Evolutionary conservation across 1,140 invertebrate genomes (phyloP).

Genomic region (Drosophila orosa): DNA sequence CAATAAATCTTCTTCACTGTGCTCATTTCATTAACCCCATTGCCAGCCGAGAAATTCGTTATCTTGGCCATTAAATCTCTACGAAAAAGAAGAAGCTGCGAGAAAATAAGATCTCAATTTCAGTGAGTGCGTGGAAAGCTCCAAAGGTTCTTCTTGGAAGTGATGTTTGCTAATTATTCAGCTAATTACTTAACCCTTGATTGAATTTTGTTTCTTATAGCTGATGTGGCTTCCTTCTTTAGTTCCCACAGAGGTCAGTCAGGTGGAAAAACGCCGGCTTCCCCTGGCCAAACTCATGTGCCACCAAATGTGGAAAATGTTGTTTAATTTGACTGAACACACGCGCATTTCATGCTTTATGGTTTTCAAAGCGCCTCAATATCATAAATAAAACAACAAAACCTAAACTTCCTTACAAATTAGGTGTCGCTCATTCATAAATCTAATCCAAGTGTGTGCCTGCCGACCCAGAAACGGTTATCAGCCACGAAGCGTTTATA

Average conservation of each 20-base stretch:
- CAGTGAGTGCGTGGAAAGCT: slow-evolving; percentile 61
- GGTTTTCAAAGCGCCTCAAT: slow-evolving; percentile 63
- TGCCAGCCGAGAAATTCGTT: slow-evolving; percentile 41
- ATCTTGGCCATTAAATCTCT: slow-evolving; percentile 59
- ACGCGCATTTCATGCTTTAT: slow-evolving; percentile 71
- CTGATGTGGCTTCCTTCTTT: not conserved
- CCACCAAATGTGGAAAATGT: slow-evolving; percentile 46
- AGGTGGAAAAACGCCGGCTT: slow-evolving; percentile 69
- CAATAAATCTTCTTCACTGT: slow-evolving; percentile 71
- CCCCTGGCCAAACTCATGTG: slow-evolving; percentile 43
- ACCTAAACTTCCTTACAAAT: slow-evolving; percentile 30
- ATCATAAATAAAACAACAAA: slow-evolving; percentile 66
- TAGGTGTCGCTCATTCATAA: slow-evolving; percentile 50
- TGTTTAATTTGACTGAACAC: slow-evolving; percentile 58
- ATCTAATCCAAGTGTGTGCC: slow-evolving; percentile 50
- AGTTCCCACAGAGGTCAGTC: slow-evolving; percentile 68
- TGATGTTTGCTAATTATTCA: not conserved
- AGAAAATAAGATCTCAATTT: slow-evolving; percentile 46
- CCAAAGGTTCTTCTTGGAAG: slow-evolving; percentile 20
- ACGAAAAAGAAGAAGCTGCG: slow-evolving; percentile 19
- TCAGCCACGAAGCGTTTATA: slow-evolving; percentile 10
- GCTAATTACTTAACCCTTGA: slow-evolving; percentile 11
- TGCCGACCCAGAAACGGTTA: slow-evolving; percentile 66
- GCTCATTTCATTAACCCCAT: slow-evolving; percentile 72
- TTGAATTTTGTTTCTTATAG: not conserved